Evolutionary conservation across 1,140 invertebrate genomes (phyloP).

Genomic region (Drosophila orena): DNA sequence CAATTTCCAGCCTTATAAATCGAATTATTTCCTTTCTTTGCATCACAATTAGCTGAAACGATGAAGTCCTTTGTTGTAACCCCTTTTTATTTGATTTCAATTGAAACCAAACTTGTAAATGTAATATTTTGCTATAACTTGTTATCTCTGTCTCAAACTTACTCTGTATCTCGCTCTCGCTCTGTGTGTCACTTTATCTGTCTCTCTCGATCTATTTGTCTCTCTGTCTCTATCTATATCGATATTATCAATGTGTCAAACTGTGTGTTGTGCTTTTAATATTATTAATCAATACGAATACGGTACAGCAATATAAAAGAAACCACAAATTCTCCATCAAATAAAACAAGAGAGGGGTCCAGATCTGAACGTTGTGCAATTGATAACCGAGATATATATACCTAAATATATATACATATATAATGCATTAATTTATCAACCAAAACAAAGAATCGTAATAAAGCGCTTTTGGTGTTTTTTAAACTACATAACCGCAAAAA

Average conservation of each 20-base stretch:
- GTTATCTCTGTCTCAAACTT: conserved; percentile 58
- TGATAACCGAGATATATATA: conserved; percentile 41
- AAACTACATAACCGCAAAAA: conserved; percentile 53
- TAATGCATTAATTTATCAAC: conserved; percentile 66
- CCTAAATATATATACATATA: conserved; percentile 32
- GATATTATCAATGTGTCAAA: conserved; percentile 72
- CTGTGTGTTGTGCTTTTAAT: conserved; percentile 78
- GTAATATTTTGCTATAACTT: conserved; percentile 58
- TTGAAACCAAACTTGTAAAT: conserved; percentile 47
- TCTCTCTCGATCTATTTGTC: conserved; percentile 23
- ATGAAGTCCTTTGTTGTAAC: conserved; percentile 8
- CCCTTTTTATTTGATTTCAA: conserved; percentile 12
- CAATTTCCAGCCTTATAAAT: conserved; percentile 5
- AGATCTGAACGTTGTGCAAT: conserved; percentile 79
- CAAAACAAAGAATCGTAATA: conserved; percentile 64
- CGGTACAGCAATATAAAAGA: conserved; percentile 56
- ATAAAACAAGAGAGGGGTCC: conserved; percentile 81
- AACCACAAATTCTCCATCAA: conserved; percentile 53
- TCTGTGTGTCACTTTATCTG: conserved; percentile 35
- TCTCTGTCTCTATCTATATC: conserved; percentile 41
- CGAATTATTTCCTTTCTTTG: conserved; percentile 28
- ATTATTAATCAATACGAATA: conserved; percentile 68
- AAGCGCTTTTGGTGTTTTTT: conserved; percentile 81
- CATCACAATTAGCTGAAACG: conserved; percentile 27
- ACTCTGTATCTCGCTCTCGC: conserved; percentile 31